phyloP scores from a whole-genome alignment of 2,888 invertebrate species.

The Drosophila cyrtoloma region DNA sequence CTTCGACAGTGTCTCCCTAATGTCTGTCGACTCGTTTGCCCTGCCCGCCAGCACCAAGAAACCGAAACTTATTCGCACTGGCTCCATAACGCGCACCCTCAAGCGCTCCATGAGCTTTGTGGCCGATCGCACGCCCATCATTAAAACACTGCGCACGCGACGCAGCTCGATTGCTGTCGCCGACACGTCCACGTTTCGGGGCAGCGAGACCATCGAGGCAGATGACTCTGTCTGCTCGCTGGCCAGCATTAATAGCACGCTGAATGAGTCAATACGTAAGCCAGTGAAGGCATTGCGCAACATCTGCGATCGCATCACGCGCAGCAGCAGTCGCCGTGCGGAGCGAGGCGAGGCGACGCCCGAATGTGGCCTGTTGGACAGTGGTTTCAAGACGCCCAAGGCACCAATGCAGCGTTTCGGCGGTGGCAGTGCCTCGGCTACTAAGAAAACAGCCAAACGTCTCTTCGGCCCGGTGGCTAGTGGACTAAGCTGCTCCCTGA shows the following conservation, averaged over 20 bases:
- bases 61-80: slow-evolving; percentile 84
- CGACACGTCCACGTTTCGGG: slow-evolving; percentile 53
- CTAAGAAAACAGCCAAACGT: slow-evolving; percentile 67
- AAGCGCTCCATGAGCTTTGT: slow-evolving; percentile 85
- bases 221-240: slow-evolving; percentile 84
- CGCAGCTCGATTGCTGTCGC: slow-evolving; percentile 79
- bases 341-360: slow-evolving; percentile 52
- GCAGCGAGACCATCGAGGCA: slow-evolving; percentile 46
- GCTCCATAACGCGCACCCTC: slow-evolving; percentile 84
- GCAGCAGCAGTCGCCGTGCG: slow-evolving; percentile 67
- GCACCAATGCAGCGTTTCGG: slow-evolving; percentile 73
- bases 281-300: slow-evolving; percentile 84
- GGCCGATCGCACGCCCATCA: slow-evolving; percentile 83
- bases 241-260: slow-evolving; percentile 82
- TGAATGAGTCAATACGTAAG: slow-evolving; percentile 83
- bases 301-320: slow-evolving; percentile 83
- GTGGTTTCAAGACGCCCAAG: slow-evolving; percentile 84
- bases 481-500: slow-evolving; percentile 17
- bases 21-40: slow-evolving; percentile 84
- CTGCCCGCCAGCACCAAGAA: slow-evolving; percentile 83
- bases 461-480: slow-evolving; percentile 58
- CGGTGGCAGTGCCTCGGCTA: slow-evolving; percentile 39
- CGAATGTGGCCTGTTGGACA: slow-evolving; percentile 57
- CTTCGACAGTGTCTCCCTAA: slow-evolving; percentile 83
- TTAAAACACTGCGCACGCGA: slow-evolving; percentile 74